Percentiles rank a stretch among this genome's conserved stretches.
Conservation (phyloP, 2,888 invertebrate species). For the Lymantria monacha region DNA sequence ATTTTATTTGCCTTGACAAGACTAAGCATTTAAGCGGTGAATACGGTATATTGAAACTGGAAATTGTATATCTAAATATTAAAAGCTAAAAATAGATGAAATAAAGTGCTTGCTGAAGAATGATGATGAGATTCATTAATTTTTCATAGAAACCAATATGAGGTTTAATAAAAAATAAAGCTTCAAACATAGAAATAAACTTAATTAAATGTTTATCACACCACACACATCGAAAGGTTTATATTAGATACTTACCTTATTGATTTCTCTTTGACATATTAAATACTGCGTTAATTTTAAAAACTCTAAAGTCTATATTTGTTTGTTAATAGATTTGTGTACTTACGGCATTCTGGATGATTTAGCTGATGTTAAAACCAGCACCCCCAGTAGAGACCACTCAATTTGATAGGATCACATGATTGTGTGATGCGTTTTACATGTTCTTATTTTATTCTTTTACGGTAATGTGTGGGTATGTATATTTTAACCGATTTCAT, state of each 20-base stretch:
- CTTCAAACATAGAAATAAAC: not conserved
- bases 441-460: conserved; percentile 59
- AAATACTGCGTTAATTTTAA: conserved; percentile 16
- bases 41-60: too few species aligned
- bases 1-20: too few species aligned
- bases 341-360: conserved; percentile 33
- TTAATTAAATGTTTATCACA: not conserved
- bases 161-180: not conserved
- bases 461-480: conserved; percentile 36
- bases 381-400: conserved; percentile 40
- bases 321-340: conserved; percentile 11
- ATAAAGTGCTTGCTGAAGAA: too few species aligned
- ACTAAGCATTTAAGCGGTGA: too few species aligned
- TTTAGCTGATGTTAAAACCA: conserved; percentile 51
- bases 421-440: conserved; percentile 67
- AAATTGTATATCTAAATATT: too few species aligned
- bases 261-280: conserved; percentile 4
- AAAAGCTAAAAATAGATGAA: too few species aligned
- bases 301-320: conserved; percentile 12
- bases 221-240: not conserved
- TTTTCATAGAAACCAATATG: too few species aligned
- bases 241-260: not conserved
- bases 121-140: too few species aligned
- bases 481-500: not conserved
- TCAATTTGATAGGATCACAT: too few species aligned